Evolutionary conservation across 2,888 invertebrate species (phyloP), one percentile per base, ranked within the genome.

Genomic region (Resseliella maxima): DNA sequence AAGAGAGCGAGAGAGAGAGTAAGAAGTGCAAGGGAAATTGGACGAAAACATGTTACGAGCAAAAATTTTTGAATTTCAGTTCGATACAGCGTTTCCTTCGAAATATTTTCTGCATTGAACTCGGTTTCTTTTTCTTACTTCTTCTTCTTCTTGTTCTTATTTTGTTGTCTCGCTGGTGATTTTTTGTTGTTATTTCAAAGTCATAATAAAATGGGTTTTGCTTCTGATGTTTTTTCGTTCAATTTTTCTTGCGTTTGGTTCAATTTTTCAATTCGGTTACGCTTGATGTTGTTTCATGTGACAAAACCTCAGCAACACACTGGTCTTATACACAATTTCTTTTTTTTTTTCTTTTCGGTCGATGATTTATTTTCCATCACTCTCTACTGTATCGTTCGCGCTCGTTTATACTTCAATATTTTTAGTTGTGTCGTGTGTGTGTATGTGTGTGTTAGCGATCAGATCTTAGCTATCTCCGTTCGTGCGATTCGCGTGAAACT

Each of bases 401-500:
- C 72, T 72, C 31, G 72, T 72, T 31, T 72, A 15, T 15, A 35
- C n/a, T 31, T 2, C 72, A 27, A 35, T 31, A 35, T 72, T n/a
- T n/a, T n/a, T 35, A 72, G 31, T 31, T 72, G 72, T 8, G 31
- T 15, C 18, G 46, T 8, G 46, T 50, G 18, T 50, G 18, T 72
- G 31, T 72, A n/a, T n/a, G n/a, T n/a, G n/a, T n/a, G n/a, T n/a
- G n/a, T n/a, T n/a, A n/a, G n/a, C n/a, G 72, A 72, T 72, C 72
- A n/a, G 15, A 72, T 31, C 15, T 15, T 31, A 0, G 27, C 59
- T 18, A 18, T n/a, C 59, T 59, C 24, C 59, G 6, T 5, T 59
- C 72, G n/a, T 72, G 72, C 72, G 31, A 72, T 72, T 72, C 72
- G 72, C 72, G 72, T 72, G 72, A 27, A 72, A 72, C 72, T 72